Evolutionary conservation across 37 sponge, comb jelly and placozoan species (phyloP).

Genomic region (Corticium candelabrum): DNA sequence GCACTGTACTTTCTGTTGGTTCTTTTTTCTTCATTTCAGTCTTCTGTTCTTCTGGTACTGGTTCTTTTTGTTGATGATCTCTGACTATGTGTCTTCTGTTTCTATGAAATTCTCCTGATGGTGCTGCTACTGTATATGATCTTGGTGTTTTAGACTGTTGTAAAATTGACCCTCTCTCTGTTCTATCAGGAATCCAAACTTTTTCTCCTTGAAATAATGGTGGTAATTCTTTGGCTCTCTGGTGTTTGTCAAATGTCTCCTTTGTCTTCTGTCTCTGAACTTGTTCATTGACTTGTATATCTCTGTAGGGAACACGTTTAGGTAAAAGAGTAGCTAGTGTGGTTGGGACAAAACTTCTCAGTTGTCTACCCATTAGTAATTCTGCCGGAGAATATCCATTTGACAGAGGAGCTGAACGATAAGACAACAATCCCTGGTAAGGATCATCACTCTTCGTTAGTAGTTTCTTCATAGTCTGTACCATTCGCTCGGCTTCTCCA

Average conservation of each 20-base stretch:
- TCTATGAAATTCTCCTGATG: too few relatives aligned
- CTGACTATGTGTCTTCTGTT: too few relatives aligned
- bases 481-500: conserved; percentile 62
- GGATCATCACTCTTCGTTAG: conserved; percentile 38
- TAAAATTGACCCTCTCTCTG: conserved; percentile 8
- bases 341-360: too few relatives aligned
- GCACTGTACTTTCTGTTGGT: too few relatives aligned
- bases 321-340: too few relatives aligned
- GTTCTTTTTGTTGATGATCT: too few relatives aligned
- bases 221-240: conserved; percentile 14
- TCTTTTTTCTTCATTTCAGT: too few relatives aligned
- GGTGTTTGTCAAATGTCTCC: conserved; percentile 7
- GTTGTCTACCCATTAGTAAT: too few relatives aligned
- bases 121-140: too few relatives aligned
- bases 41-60: too few relatives aligned
- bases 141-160: too few relatives aligned
- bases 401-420: conserved; percentile 30
- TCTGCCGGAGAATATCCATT: conserved; percentile 36
- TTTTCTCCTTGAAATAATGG: conserved; percentile 3
- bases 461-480: conserved; percentile 36
- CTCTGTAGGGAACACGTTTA: neutral
- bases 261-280: conserved; percentile 12
- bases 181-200: conserved; percentile 24
- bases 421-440: conserved; percentile 23
- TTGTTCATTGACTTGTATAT: conserved; percentile 5